phyloP scores from a whole-genome alignment of 1,140 invertebrate species.

The Gryon sp. region DNA sequence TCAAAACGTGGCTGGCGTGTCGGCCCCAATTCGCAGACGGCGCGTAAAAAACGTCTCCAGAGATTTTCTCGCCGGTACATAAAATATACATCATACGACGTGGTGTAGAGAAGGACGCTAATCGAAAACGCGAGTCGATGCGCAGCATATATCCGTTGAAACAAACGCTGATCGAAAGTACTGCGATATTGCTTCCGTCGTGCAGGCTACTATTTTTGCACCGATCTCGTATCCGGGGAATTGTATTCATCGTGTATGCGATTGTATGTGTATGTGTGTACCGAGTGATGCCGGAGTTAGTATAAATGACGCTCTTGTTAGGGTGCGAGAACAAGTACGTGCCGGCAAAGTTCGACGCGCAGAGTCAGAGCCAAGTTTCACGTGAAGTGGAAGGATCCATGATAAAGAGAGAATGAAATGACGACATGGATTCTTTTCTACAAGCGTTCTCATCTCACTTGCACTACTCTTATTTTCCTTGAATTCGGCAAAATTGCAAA shows the following conservation, averaged over 20 bases:
- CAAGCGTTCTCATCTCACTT: not conserved
- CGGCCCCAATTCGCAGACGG: not conserved
- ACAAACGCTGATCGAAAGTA: constrained; percentile 40
- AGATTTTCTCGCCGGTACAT: constrained; percentile 14
- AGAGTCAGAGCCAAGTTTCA: constrained; percentile 33
- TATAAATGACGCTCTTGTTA: constrained; percentile 58
- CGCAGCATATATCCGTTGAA: constrained; percentile 4
- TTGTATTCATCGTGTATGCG: too few species aligned
- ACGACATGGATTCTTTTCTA: constrained; percentile 26
- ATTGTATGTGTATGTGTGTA: too few species aligned
- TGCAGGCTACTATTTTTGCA: constrained; percentile 20
- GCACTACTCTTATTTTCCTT: constrained; percentile 7
- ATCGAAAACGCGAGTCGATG: constrained; percentile 34
- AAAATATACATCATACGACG: constrained; percentile 39
- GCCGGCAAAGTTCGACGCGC: constrained; percentile 32
- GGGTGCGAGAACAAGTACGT: constrained; percentile 50
- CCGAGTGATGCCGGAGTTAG: constrained; percentile 25
- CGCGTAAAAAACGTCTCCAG: constrained; percentile 27
- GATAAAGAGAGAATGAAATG: constrained; percentile 53
- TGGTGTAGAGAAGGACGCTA: constrained; percentile 25
- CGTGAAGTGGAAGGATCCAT: constrained; percentile 41
- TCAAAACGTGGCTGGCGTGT: constrained; percentile 22
- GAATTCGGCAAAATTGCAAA: constrained; percentile 35
- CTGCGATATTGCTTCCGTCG: constrained; percentile 24
- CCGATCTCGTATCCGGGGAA: not conserved